A percentile compares a stretch with the other conserved stretches of the same genome.
phyloP scores from a whole-genome alignment of 2,888 invertebrate genomes.

The Lobophora halterata region DNA sequence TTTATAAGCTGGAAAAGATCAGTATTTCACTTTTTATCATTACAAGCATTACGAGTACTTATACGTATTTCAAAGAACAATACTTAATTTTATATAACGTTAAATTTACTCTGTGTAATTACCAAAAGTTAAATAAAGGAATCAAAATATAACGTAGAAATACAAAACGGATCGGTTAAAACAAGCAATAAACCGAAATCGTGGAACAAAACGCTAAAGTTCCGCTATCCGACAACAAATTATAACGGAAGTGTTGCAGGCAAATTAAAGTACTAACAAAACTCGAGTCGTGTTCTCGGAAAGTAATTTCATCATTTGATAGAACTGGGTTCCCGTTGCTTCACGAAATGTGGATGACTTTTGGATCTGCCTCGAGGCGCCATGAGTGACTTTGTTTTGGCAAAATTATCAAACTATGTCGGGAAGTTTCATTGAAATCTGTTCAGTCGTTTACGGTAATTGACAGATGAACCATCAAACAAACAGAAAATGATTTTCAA shows the following conservation, averaged over 20 bases:
- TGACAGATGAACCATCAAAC: too few species aligned
- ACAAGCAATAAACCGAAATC: constrained; percentile 38
- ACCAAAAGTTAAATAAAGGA: too few species aligned
- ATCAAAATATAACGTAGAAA: constrained; percentile 13
- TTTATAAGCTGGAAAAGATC: too few species aligned
- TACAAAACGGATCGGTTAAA: constrained; percentile 22
- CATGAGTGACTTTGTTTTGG: neutral
- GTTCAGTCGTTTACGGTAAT: too few species aligned
- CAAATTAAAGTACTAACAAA: constrained; percentile 44
- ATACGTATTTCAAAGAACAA: too few species aligned
- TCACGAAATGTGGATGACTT: constrained; percentile 17
- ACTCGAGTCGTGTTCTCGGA: constrained; percentile 27
- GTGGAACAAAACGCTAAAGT: constrained; percentile 34
- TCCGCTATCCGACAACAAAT: constrained; percentile 43
- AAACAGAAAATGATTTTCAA: too few species aligned
- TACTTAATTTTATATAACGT: too few species aligned
- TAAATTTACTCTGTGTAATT: too few species aligned
- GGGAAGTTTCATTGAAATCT: too few species aligned
- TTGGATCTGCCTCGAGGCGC: constrained; percentile 6
- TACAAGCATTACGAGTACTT: too few species aligned
- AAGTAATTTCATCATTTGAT: constrained; percentile 34
- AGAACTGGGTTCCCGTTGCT: constrained; percentile 27
- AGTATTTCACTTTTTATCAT: too few species aligned
- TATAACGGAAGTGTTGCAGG: constrained; percentile 39
- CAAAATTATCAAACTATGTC: too few species aligned